Conservation (phyloP, 2,113 vertebrate species). For the Hippocampus guttulatus region DNA sequence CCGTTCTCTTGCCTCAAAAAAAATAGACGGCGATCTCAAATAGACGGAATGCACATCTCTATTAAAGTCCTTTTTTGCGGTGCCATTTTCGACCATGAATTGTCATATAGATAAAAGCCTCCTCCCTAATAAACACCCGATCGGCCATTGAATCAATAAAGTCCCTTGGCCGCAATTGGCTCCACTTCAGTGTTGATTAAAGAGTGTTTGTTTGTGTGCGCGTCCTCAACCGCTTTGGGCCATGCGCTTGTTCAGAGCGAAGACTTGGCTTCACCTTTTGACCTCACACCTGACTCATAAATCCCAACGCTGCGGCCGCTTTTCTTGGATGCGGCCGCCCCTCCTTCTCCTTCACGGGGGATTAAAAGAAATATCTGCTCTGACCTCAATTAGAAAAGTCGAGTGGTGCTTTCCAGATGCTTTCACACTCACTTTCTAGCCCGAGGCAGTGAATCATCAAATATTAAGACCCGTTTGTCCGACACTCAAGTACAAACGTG, state of each 20-base stretch:
- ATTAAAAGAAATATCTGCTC: slow-evolving; percentile 44
- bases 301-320: slow-evolving; percentile 47
- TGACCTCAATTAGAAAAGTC: slow-evolving; percentile 57
- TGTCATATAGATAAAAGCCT: slow-evolving; percentile 2
- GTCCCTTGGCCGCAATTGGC: background rate
- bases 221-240: slow-evolving; percentile 33
- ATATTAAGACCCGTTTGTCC: slow-evolving; percentile 17
- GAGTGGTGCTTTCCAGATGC: slow-evolving; percentile 19
- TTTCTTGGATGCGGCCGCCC: slow-evolving; percentile 33
- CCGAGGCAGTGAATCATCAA: slow-evolving; percentile 24
- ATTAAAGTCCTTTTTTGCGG: background rate
- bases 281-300: slow-evolving; percentile 55
- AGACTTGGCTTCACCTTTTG: slow-evolving; percentile 39
- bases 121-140: background rate
- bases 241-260: slow-evolving; percentile 46
- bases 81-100: slow-evolving; percentile 11
- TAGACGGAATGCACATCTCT: background rate
- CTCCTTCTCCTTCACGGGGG: slow-evolving; percentile 16
- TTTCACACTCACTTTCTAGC: slow-evolving; percentile 9
- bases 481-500: slow-evolving; percentile 5
- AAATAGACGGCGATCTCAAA: too few species aligned
- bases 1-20: too few species aligned
- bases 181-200: slow-evolving; percentile 37
- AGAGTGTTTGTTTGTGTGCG: slow-evolving; percentile 3
- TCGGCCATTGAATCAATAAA: background rate